Evolutionary conservation across 2,888 invertebrate genomes (phyloP).

Genomic region (Unio delphinus): DNA sequence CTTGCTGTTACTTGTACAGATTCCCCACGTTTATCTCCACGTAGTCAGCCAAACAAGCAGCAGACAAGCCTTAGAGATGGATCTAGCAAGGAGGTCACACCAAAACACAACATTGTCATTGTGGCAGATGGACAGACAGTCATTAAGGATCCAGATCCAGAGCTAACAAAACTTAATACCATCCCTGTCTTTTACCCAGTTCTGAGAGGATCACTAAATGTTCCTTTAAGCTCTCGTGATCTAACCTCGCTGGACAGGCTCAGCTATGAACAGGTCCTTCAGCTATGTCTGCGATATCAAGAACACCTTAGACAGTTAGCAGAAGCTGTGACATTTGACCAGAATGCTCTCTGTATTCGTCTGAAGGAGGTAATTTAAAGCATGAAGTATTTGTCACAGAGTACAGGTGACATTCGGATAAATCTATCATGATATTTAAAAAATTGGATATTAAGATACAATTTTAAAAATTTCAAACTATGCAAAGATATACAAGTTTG

Average conservation of each 20-base stretch:
- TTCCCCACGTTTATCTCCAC: slow-evolving; percentile 57
- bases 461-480: no score
- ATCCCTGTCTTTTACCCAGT: slow-evolving; percentile 95
- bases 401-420: background rate
- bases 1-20: slow-evolving; percentile 28
- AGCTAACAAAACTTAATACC: slow-evolving; percentile 61
- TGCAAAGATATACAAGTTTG: no score
- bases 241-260: slow-evolving; percentile 89
- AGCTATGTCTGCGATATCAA: slow-evolving; percentile 85
- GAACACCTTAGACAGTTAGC: slow-evolving; percentile 88
- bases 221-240: slow-evolving; percentile 75
- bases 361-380: slow-evolving; percentile 80
- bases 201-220: slow-evolving; percentile 88
- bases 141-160: slow-evolving; percentile 59
- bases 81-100: slow-evolving; percentile 27
- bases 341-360: slow-evolving; percentile 81
- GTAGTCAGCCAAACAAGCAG: slow-evolving; percentile 26
- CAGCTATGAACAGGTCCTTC: slow-evolving; percentile 79
- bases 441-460: no score
- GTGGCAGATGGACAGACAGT: slow-evolving; percentile 59
- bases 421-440: background rate
- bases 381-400: background rate
- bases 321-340: slow-evolving; percentile 85
- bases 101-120: slow-evolving; percentile 67
- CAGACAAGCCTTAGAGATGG: slow-evolving; percentile 26